Base-by-base conservation (phyloP, 2,888 invertebrate species). In the Rhingia campestris region DNA sequence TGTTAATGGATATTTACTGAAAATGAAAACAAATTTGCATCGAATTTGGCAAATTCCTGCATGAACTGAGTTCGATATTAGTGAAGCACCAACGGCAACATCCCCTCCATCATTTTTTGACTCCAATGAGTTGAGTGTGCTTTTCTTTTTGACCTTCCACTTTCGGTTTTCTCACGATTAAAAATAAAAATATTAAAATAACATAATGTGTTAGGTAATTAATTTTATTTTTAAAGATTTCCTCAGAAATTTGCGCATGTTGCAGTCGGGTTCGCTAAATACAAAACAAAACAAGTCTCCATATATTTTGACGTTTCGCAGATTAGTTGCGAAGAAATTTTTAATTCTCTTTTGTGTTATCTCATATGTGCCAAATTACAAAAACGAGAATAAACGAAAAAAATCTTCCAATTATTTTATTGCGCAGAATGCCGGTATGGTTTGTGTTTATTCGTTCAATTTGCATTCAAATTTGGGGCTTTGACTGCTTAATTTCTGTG, bases 151-250 rank as follows among this genome's bases (percentile, higher is more conserved):
- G 73, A 64, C 70, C 69, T 77, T 64, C 77, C 41, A 22, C 35
- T 4, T 35, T 33, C 32, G 12, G 33, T 32, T 7, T 7, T 39
- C 37, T 9, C 53, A 59, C 43, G 59, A 59, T 51, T 63, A 56
- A 33, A 81, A 80, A 61, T 72, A 77, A 77, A 49, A 72, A 30
- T 53, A 69, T 67, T 49, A 61, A 67, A 76, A 61, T 37, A 61
- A 47, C 22, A 64, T 30, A 12, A 39, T 58, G 9, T 69, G 61
- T 82, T 82, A 73, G 61, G 56, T 77, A 79, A 79, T 67, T 59
- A 10, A 45, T 75, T 56, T 14, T 81, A 76, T 81, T 70, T 81
- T 64, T 76, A 51, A 66, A 39, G 47, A 80, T 70, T 22, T 33
- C 22, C 59, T 64, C 58, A 47, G 3, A 81, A 75, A 45, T 75